Evolutionary conservation across 2,113 vertebrate species (phyloP).

Genomic region (Neolamprologus brichardi): DNA sequence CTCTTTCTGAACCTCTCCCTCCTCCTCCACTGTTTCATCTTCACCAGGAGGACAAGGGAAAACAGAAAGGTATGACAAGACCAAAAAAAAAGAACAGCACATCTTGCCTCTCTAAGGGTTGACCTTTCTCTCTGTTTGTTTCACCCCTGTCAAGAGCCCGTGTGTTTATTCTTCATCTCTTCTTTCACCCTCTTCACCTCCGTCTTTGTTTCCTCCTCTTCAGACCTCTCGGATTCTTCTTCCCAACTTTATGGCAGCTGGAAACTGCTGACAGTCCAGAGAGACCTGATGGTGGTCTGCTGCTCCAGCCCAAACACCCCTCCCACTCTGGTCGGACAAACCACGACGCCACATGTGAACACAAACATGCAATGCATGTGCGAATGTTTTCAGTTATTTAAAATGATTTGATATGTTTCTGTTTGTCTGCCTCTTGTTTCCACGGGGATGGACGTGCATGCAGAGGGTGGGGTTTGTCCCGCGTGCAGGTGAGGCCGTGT

Average conservation of each 20-base stretch:
- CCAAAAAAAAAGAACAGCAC: not conserved
- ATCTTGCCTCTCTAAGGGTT: not conserved
- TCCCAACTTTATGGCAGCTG: constrained; percentile 61
- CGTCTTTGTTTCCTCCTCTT: not conserved
- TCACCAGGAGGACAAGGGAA: constrained; percentile 7
- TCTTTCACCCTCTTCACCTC: not conserved
- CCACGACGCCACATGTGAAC: not conserved
- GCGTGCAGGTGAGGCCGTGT: constrained; percentile 24
- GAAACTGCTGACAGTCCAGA: constrained; percentile 70
- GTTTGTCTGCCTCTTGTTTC: not conserved
- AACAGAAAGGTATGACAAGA: constrained; percentile 40
- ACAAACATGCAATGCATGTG: not conserved
- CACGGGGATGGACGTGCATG: not conserved
- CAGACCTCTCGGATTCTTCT: not conserved
- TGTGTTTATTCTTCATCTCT: not conserved
- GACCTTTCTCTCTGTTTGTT: not conserved
- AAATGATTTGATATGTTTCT: not conserved
- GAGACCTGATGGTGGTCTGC: constrained; percentile 72
- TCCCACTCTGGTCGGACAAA: constrained; percentile 64
- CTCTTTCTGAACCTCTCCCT: not conserved
- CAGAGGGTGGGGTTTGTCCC: constrained; percentile 75
- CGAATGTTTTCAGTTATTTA: not conserved
- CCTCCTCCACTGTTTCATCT: not conserved
- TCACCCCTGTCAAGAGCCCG: not conserved
- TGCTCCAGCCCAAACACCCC: constrained; percentile 75